phyloP scores from a whole-genome alignment of 1,140 invertebrate species.

The Zophobas morio region DNA sequence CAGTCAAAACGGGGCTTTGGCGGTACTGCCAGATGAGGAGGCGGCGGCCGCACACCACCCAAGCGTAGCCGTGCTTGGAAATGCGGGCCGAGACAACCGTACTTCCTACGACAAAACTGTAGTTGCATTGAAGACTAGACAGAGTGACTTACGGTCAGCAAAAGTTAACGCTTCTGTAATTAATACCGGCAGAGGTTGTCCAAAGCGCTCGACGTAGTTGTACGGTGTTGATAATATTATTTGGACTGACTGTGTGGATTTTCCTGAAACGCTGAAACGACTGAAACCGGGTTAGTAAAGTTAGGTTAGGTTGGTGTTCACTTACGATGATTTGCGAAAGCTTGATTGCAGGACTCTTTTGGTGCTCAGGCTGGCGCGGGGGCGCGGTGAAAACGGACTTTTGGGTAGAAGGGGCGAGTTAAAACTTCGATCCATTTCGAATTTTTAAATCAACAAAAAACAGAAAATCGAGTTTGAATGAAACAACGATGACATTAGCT shows the following conservation, averaged over 20 bases:
- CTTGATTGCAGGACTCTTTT: constrained; percentile 66
- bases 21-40: constrained; percentile 91
- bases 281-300: constrained; percentile 65
- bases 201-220: constrained; percentile 82
- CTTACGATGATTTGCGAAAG: constrained; percentile 67
- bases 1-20: constrained; percentile 64
- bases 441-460: not conserved
- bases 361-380: constrained; percentile 67
- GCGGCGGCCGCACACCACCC: constrained; percentile 89
- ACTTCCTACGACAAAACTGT: constrained; percentile 69
- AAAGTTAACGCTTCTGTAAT: constrained; percentile 91
- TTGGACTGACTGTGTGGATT: constrained; percentile 78
- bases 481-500: not conserved
- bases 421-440: constrained; percentile 67
- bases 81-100: constrained; percentile 71
- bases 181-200: constrained; percentile 84
- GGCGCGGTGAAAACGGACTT: constrained; percentile 71
- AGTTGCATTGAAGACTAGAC: not conserved
- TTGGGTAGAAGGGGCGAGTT: constrained; percentile 67
- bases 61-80: constrained; percentile 73
- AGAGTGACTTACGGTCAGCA: constrained; percentile 76
- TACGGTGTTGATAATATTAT: constrained; percentile 78
- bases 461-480: not conserved
- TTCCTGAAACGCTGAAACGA: constrained; percentile 72
- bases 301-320: constrained; percentile 45